Conservation (phyloP, 35 echinoderm and acorn worm species). For the Diadema setosum region DNA sequence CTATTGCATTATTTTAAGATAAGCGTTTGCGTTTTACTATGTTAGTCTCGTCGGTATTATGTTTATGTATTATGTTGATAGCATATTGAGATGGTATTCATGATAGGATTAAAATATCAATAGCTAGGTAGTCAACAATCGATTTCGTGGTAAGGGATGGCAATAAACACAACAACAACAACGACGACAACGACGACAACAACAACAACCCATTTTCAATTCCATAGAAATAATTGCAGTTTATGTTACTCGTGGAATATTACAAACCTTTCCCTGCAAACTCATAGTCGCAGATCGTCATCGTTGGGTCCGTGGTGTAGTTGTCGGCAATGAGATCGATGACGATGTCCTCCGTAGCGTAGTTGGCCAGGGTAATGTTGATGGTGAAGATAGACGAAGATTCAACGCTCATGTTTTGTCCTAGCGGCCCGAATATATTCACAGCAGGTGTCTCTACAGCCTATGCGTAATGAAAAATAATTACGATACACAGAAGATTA, state of each 20-base stretch:
- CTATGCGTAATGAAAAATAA: no score
- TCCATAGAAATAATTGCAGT: neutral
- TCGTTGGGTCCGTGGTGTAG: constrained; percentile 40
- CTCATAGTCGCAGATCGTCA: constrained; percentile 44
- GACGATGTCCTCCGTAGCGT: constrained; percentile 37
- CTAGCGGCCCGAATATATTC: constrained; percentile 22
- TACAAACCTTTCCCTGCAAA: constrained; percentile 38
- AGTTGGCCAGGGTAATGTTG: constrained; percentile 54
- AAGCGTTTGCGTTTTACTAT: no score
- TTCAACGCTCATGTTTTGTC: constrained; percentile 26
- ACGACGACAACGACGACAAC: neutral
- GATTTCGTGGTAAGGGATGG: no score
- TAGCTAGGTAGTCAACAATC: no score
- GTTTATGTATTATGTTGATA: no score
- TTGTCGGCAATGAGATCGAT: constrained; percentile 40
- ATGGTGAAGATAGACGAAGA: constrained; percentile 52
- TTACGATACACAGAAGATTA: no score
- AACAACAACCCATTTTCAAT: neutral
- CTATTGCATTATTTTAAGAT: no score
- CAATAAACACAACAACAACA: no score
- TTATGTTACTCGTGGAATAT: neutral
- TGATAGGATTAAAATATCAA: no score
- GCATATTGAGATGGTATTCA: no score
- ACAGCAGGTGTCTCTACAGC: constrained; percentile 13
- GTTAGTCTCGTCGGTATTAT: no score